Evolutionary conservation across 2,797 vertebrate species (phyloP).

Genomic region (Psittacula derbiana): DNA sequence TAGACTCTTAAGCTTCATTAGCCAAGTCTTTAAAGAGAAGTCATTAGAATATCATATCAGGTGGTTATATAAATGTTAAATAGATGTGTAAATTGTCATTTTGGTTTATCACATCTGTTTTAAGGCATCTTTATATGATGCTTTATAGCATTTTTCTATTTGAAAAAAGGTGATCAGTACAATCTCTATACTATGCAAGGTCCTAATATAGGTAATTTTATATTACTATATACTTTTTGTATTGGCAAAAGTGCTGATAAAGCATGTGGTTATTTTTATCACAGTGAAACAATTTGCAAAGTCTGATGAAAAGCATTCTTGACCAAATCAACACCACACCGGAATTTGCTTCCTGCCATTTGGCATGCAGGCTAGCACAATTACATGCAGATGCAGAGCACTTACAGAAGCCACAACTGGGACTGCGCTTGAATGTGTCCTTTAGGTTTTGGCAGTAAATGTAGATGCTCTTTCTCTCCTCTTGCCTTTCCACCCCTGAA

Average conservation of each 20-base stretch:
- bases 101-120: background rate
- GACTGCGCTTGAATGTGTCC: background rate
- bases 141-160: background rate
- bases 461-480: background rate
- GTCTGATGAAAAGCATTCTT: background rate
- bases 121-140: background rate
- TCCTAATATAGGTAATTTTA: background rate
- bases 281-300: background rate
- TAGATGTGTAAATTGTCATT: background rate
- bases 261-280: background rate
- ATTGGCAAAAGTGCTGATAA: background rate
- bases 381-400: background rate
- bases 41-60: background rate
- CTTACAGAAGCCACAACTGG: background rate
- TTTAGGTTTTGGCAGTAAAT: background rate
- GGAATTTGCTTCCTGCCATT: background rate
- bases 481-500: background rate
- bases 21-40: background rate
- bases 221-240: background rate
- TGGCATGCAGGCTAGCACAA: background rate
- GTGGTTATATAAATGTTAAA: background rate
- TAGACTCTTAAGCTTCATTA: background rate
- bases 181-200: background rate
- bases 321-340: background rate
- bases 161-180: background rate